These are phyloP conservation scores for Dicyrtoma fusca DNA, from an alignment of 2,888 invertebrate species.

Conservation along the genomic window DNA sequence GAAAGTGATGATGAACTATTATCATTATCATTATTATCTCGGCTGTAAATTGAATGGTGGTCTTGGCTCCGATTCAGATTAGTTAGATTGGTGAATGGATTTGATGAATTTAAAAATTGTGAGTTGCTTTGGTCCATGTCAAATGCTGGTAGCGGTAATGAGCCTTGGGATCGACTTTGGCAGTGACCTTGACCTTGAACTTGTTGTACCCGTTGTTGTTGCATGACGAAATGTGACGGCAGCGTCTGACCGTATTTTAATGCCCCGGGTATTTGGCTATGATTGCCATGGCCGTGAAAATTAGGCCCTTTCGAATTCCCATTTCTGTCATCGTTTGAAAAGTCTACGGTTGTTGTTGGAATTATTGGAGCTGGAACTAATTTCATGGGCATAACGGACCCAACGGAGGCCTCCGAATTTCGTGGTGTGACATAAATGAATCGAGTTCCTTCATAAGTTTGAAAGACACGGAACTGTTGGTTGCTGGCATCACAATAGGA, in stretches of 20 bases:
- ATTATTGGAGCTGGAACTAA: background rate
- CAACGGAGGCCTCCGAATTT: background rate
- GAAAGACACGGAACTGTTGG: constrained; percentile 17
- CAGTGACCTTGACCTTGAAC: no score
- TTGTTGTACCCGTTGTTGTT: background rate
- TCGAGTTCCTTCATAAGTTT: background rate
- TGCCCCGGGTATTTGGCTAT: no score
- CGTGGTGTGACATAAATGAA: background rate
- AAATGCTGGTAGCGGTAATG: no score
- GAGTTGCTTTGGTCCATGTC: no score
- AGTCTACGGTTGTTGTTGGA: background rate
- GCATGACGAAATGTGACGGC: no score
- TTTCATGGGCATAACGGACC: background rate
- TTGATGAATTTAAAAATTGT: no score
- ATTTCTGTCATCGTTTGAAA: no score
- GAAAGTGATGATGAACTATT: background rate
- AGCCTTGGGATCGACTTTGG: no score
- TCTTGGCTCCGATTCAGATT: background rate
- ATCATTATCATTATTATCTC: background rate
- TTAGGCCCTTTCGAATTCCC: no score
- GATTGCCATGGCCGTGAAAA: no score
- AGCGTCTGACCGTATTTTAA: no score
- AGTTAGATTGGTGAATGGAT: background rate
- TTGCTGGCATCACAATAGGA: constrained; percentile 25
- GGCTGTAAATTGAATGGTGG: background rate